Percentiles rank a stretch among this genome's conserved stretches.
Evolutionary conservation across 1,140 invertebrate genomes (phyloP).

Genomic region (Galleria mellonella): DNA sequence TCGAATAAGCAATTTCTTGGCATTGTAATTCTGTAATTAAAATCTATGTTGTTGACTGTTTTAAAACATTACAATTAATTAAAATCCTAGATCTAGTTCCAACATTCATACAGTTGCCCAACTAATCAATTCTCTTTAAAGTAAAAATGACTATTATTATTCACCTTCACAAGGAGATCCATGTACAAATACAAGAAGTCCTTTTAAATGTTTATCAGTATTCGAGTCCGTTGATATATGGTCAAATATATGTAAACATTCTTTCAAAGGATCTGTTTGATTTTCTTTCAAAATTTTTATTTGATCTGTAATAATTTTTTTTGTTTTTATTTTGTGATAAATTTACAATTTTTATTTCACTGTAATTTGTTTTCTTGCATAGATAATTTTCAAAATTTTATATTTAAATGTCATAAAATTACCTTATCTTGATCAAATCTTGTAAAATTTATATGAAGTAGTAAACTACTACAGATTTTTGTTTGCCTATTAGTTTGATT

Average conservation of each 20-base stretch:
- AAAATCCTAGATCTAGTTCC: too few species aligned
- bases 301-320: conserved; percentile 48
- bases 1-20: conserved; percentile 53
- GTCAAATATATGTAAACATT: conserved; percentile 37
- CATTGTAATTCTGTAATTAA: conserved; percentile 40
- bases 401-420: too few species aligned
- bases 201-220: conserved; percentile 33
- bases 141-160: background rate
- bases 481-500: too few species aligned
- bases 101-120: too few species aligned
- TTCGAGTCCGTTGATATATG: conserved; percentile 8
- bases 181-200: conserved; percentile 51
- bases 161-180: conserved; percentile 57
- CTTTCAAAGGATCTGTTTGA: conserved; percentile 43
- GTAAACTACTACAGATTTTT: too few species aligned
- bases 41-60: background rate
- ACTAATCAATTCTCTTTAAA: too few species aligned
- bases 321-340: too few species aligned
- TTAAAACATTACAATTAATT: background rate
- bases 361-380: too few species aligned
- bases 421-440: too few species aligned
- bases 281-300: conserved; percentile 42
- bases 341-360: too few species aligned
- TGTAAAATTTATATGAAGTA: too few species aligned
- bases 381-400: too few species aligned